Evolutionary conservation across 92 coral and sea anemone genomes (phyloP).

Genomic region (Pocillopora meandrina): DNA sequence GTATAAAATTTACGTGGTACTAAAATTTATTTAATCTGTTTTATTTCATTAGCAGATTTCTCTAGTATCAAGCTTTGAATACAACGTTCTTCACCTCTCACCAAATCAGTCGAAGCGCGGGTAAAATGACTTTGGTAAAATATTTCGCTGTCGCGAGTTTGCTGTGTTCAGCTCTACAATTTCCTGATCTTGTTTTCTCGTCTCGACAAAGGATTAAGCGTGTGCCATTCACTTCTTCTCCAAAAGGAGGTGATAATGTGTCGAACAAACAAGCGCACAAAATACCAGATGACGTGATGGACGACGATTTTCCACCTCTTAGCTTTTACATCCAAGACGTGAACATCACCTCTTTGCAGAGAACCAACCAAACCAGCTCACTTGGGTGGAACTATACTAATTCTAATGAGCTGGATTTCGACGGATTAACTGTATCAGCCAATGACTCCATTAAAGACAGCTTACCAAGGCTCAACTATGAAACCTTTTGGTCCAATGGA

Average conservation of each 20-base stretch:
- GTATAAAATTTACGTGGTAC: background rate
- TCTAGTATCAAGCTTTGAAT: background rate
- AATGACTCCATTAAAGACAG: background rate
- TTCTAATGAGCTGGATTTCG: slow-evolving; percentile 4
- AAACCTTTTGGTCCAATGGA: slow-evolving; percentile 69
- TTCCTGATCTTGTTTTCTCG: background rate
- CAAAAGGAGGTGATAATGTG: background rate
- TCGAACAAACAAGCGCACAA: background rate
- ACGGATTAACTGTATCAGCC: background rate
- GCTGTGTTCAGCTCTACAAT: background rate
- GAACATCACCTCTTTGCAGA: slow-evolving; percentile 16
- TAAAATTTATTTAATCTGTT: background rate
- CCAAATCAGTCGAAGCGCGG: background rate
- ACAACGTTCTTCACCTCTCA: background rate
- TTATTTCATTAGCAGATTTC: slow-evolving; percentile 27
- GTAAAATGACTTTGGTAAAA: slow-evolving; percentile 2
- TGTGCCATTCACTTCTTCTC: background rate
- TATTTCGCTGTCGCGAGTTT: background rate
- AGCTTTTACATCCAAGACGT: slow-evolving; percentile 35
- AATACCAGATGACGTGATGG: background rate
- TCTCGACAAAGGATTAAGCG: background rate
- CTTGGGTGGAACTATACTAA: background rate
- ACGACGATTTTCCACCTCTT: slow-evolving; percentile 29
- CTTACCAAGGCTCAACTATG: slow-evolving; percentile 53
- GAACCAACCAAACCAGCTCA: background rate